Evolutionary conservation across 2,888 invertebrate genomes (phyloP), one percentile per base, ranked within the genome.

Genomic region (Metopia argyrocephala): DNA sequence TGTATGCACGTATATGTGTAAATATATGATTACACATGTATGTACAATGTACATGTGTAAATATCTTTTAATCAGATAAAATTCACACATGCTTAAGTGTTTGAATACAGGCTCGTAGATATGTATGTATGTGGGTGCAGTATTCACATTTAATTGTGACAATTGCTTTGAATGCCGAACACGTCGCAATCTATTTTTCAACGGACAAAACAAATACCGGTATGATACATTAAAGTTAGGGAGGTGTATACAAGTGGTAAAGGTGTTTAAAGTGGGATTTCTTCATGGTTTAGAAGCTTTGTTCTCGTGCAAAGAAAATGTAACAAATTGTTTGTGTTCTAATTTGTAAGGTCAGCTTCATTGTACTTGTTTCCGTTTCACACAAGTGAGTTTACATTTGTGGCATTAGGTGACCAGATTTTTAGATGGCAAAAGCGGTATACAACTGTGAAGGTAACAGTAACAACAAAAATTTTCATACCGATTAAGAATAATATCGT

Each of bases 61-160:
- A 12, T n/a, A n/a, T n/a, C n/a, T n/a, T n/a, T 20, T 28, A 27
- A 54, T 23, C 23, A 25, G 12, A 38, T 70, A 18, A 50, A n/a
- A 61, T 9, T 23, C 18, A n/a, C 15, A 15, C 46, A 46, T 21
- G 31, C 7, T n/a, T 18, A 9, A 18, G n/a, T n/a, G n/a, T n/a
- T n/a, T n/a, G n/a, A n/a, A n/a, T n/a, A n/a, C n/a, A n/a, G n/a
- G n/a, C n/a, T n/a, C n/a, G n/a, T n/a, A n/a, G n/a, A 4, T 15
- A 12, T 28, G 20, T 50, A 6, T 65, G 9, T 48, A 12, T 6
- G 18, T 61, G 45, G 48, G 28, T 66, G 59, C 38, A 31, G 65
- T 48, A 70, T 73, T 78, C 76, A 74, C 81, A 76, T 74, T 81
- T 81, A 78, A 81, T 78, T 81, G 81, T 74, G 73, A 69, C 81